These are phyloP conservation scores for Lasioglossum villosulum DNA, from an alignment of 2,888 invertebrate species.

Conservation along the genomic window DNA sequence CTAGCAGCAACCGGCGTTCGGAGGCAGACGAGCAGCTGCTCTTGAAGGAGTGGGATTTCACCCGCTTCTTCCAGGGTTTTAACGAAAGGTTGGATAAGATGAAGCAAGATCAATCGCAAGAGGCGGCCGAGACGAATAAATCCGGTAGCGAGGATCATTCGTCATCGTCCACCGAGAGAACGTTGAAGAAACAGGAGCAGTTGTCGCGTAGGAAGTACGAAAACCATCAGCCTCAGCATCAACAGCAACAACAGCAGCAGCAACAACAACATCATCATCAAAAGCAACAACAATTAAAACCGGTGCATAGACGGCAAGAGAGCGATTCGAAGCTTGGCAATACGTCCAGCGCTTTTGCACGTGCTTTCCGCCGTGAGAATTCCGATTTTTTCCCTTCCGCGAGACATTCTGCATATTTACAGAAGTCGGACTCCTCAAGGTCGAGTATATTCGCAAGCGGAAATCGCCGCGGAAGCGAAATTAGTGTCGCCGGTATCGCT, in stretches of 20 bases:
- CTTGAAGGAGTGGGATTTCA: conserved; percentile 95
- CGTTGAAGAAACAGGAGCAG: conserved; percentile 75
- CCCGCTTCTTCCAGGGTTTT: conserved; percentile 90
- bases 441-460: conserved; percentile 88
- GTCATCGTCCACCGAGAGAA: conserved; percentile 75
- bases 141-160: conserved; percentile 75
- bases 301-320: conserved; percentile 89
- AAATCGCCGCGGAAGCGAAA: conserved; percentile 87
- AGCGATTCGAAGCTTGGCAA: conserved; percentile 90
- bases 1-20: conserved; percentile 82
- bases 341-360: conserved; percentile 87
- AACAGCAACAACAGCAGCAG: conserved; percentile 82
- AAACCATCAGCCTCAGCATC: conserved; percentile 66
- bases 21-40: conserved; percentile 92
- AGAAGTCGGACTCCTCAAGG: conserved; percentile 85
- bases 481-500: conserved; percentile 83
- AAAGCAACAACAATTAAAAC: conserved; percentile 84
- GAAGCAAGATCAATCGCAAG: conserved; percentile 83
- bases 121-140: conserved; percentile 63
- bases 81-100: conserved; percentile 83
- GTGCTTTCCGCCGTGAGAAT: conserved; percentile 93
- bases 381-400: conserved; percentile 93
- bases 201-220: conserved; percentile 74
- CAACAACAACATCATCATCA: conserved; percentile 76
- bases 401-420: conserved; percentile 91